phyloP scores from a whole-genome alignment of 2,888 invertebrate species.

The Andrena trimmerana region DNA sequence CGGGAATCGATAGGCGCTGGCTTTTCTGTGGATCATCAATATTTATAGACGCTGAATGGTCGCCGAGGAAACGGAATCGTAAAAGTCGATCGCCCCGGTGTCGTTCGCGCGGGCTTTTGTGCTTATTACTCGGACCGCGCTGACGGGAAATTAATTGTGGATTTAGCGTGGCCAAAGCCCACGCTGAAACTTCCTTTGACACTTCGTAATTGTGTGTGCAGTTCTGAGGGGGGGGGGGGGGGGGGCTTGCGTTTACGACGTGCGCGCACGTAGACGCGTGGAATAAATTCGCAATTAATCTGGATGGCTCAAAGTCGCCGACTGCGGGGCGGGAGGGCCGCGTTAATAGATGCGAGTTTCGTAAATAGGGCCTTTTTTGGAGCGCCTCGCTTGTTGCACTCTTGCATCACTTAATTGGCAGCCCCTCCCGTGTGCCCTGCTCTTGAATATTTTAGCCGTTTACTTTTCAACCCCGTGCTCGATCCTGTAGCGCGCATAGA shows the following conservation, averaged over 20 bases:
- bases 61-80: not conserved
- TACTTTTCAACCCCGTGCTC: not conserved
- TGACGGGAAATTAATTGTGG: constrained; percentile 29
- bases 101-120: not conserved
- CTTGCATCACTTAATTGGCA: not conserved
- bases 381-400: not conserved
- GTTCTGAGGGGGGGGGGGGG: constrained; percentile 3
- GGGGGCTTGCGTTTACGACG: not conserved
- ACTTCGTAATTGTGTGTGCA: constrained; percentile 27
- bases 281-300: constrained; percentile 41
- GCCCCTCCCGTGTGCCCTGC: not conserved
- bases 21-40: constrained; percentile 2
- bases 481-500: not conserved
- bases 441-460: constrained; percentile 15
- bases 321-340: not conserved
- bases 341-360: not conserved
- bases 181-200: constrained; percentile 22
- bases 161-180: not conserved
- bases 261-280: not conserved
- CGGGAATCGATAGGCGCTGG: constrained; percentile 9
- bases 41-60: not conserved
- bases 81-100: not conserved
- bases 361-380: constrained; percentile 1
- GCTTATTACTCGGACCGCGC: not conserved
- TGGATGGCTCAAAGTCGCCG: constrained; percentile 28